Evolutionary conservation across 2,888 invertebrate species (phyloP).

Genomic region (Tetanocera ferruginea): DNA sequence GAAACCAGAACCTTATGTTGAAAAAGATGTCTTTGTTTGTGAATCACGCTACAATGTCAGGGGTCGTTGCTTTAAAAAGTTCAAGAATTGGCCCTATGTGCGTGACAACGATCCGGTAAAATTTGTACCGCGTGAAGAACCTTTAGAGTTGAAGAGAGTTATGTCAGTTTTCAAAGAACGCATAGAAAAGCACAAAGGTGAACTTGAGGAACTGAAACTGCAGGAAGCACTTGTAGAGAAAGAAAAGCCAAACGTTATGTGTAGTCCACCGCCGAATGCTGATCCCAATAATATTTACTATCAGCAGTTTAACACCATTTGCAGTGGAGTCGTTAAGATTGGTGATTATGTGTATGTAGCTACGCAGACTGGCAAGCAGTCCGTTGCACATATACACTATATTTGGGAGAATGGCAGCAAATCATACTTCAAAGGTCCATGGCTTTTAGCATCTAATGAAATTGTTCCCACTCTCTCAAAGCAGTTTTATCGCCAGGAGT

Average conservation of each 20-base stretch:
- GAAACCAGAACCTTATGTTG: slow-evolving; percentile 87
- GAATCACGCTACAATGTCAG: slow-evolving; percentile 94
- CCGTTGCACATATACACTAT: slow-evolving; percentile 92
- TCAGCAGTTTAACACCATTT: slow-evolving; percentile 91
- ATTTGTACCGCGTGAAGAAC: slow-evolving; percentile 78
- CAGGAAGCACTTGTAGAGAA: slow-evolving; percentile 87
- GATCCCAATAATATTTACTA: slow-evolving; percentile 88
- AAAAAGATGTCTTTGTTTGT: slow-evolving; percentile 96
- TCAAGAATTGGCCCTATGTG: slow-evolving; percentile 80
- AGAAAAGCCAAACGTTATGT: slow-evolving; percentile 88
- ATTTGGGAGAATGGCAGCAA: slow-evolving; percentile 96
- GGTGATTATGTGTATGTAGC: slow-evolving; percentile 97
- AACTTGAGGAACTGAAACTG: slow-evolving; percentile 85
- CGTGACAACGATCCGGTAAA: slow-evolving; percentile 76
- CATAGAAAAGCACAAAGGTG: slow-evolving; percentile 90
- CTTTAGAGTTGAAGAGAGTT: slow-evolving; percentile 86
- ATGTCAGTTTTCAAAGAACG: slow-evolving; percentile 94
- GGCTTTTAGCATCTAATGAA: slow-evolving; percentile 91
- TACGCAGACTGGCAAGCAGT: slow-evolving; percentile 89
- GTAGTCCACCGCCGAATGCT: slow-evolving; percentile 75
- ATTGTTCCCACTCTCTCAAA: slow-evolving; percentile 79
- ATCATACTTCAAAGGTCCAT: slow-evolving; percentile 93
- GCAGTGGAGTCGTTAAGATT: slow-evolving; percentile 85
- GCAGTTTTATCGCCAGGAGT: slow-evolving; percentile 94
- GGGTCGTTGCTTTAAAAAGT: slow-evolving; percentile 92